Conservation (phyloP, 1,140 invertebrate species). For the Thalassaphorura encarpata region DNA sequence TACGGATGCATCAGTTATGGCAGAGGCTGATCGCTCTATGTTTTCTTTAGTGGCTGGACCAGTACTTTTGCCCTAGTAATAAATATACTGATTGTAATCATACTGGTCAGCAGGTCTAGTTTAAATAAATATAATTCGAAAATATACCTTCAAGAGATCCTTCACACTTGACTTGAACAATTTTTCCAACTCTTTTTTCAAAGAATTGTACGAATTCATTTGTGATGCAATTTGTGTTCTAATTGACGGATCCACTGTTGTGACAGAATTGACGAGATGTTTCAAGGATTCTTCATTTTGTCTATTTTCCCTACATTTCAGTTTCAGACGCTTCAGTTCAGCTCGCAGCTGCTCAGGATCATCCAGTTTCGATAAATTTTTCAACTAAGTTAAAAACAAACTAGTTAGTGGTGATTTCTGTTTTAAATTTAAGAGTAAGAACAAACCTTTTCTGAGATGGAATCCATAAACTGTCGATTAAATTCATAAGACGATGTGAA, state of each 20-base stretch:
- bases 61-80: not conserved
- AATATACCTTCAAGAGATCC: not conserved
- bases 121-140: not conserved
- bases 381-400: too few relatives aligned
- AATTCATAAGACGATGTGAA: too few relatives aligned
- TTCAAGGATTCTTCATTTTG: constrained; percentile 13
- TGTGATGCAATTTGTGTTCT: constrained; percentile 1
- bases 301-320: constrained; percentile 2
- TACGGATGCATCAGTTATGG: constrained; percentile 19
- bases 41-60: not conserved
- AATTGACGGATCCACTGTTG: not conserved
- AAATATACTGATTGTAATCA: not conserved
- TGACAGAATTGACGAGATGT: not conserved
- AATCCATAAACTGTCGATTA: too few relatives aligned
- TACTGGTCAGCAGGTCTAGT: not conserved
- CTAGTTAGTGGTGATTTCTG: too few relatives aligned
- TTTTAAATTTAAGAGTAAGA: too few relatives aligned
- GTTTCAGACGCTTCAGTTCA: constrained; percentile 9
- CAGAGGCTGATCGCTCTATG: too few relatives aligned
- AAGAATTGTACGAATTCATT: not conserved
- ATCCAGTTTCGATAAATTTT: too few relatives aligned
- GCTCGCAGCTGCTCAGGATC: constrained; percentile 2
- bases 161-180: not conserved
- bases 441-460: too few relatives aligned
- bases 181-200: constrained; percentile 18